phyloP scores from a whole-genome alignment of 2,797 vertebrate species.

The Mormyrus proboscirostris region DNA sequence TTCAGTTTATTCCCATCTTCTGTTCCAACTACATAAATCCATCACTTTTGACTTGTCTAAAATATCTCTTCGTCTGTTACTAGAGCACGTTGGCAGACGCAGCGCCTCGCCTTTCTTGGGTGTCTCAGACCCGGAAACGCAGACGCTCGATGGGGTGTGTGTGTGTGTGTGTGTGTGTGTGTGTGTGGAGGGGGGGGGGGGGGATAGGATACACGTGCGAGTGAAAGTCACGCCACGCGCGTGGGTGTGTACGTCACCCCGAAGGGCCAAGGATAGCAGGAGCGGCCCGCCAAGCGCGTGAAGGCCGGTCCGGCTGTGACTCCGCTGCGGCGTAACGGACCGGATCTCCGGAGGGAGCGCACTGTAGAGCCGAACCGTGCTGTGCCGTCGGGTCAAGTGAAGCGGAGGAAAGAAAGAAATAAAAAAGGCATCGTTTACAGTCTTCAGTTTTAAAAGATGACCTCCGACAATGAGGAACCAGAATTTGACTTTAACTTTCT shows the following conservation, averaged over 20 bases:
- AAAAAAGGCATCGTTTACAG: neutral
- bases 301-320: constrained; percentile 40
- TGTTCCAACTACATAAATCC: neutral
- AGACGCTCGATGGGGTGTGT: constrained; percentile 25
- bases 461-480: constrained; percentile 64
- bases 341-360: neutral
- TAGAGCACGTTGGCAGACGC: neutral
- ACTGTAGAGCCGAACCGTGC: neutral
- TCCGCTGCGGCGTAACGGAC: neutral
- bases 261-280: constrained; percentile 12
- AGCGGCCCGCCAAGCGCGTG: constrained; percentile 28
- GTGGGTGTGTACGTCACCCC: constrained; percentile 32
- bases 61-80: too few species aligned
- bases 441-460: constrained; percentile 55
- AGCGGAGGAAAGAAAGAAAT: constrained; percentile 37
- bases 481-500: constrained; percentile 82
- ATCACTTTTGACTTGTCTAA: neutral
- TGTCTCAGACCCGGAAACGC: constrained; percentile 36
- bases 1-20: neutral
- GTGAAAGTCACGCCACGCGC: constrained; percentile 41
- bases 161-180: neutral
- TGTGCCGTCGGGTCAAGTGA: neutral
- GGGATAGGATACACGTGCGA: constrained; percentile 28
- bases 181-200: too few species aligned
- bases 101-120: neutral